A percentile compares a stretch with the other conserved stretches of the same genome.
These are phyloP conservation scores for Lycocorax pyrrhopterus DNA, from an alignment of 2,113 vertebrate genomes.

Conservation along the genomic window DNA sequence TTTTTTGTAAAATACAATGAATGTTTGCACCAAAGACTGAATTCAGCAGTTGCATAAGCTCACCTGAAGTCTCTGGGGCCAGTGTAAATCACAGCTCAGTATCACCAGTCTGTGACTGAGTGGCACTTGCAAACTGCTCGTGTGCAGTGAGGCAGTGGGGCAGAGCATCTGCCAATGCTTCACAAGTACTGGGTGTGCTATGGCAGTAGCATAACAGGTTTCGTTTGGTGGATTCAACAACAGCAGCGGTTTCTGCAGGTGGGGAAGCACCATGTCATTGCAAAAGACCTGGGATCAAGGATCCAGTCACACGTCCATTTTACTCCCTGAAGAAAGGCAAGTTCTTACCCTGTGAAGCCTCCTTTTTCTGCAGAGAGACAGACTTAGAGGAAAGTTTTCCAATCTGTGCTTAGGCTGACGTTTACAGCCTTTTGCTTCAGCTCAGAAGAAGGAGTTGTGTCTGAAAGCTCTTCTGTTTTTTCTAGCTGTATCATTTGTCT, in stretches of 20 bases:
- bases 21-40: background rate
- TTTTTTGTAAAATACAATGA: background rate
- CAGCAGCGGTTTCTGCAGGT: background rate
- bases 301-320: background rate
- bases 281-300: background rate
- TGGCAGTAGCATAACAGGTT: background rate
- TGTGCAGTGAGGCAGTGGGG: background rate
- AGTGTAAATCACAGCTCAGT: background rate
- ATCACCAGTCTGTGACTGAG: background rate
- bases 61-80: background rate
- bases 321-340: background rate
- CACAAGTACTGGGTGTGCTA: background rate
- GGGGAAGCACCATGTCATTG: background rate
- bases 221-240: background rate
- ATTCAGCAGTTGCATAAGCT: background rate
- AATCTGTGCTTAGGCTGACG: background rate
- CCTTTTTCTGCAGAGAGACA: background rate
- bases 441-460: background rate
- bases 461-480: constrained; percentile 39
- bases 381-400: background rate
- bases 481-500: constrained; percentile 52
- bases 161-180: background rate
- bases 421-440: constrained; percentile 2
- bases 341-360: background rate
- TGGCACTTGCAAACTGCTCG: background rate